These are phyloP conservation scores for Plecotus auritus DNA, from an alignment of 2,113 vertebrate species.

Conservation along the genomic window DNA sequence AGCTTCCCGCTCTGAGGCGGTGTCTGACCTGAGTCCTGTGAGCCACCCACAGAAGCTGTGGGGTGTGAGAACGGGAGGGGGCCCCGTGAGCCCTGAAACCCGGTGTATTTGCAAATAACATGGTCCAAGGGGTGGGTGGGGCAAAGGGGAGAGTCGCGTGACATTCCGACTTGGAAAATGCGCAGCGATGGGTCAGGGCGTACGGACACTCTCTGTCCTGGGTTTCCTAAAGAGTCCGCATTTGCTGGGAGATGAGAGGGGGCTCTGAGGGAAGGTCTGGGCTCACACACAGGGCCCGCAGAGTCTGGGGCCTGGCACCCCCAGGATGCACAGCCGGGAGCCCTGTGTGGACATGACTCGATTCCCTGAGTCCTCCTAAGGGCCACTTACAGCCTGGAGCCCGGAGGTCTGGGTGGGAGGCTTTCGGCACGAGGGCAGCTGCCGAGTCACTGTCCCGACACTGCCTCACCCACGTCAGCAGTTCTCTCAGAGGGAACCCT, in stretches of 20 bases:
- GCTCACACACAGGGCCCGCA: not conserved
- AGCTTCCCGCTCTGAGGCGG: not conserved
- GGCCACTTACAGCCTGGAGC: not conserved
- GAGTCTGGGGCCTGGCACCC: accelerated
- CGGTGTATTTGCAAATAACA: not conserved
- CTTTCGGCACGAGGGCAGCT: accelerated
- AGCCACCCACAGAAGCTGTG: accelerated
- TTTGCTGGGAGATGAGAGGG: not conserved
- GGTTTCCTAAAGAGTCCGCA: not conserved
- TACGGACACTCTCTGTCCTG: not conserved
- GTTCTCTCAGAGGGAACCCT: not conserved
- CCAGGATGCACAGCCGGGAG: accelerated
- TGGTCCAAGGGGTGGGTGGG: not conserved
- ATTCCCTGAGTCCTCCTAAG: not conserved
- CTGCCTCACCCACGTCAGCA: not conserved
- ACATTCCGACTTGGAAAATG: not conserved
- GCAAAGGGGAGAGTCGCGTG: not conserved
- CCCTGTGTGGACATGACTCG: not conserved
- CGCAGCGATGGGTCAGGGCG: accelerated
- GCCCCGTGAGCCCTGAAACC: not conserved
- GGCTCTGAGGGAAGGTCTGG: not conserved
- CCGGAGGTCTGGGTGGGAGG: not conserved
- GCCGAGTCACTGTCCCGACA: accelerated
- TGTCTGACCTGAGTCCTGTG: not conserved
- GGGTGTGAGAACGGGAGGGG: no score